These are phyloP conservation scores for Pipistrellus kuhlii DNA, from an alignment of 2,797 vertebrate species.

Conservation along the genomic window DNA sequence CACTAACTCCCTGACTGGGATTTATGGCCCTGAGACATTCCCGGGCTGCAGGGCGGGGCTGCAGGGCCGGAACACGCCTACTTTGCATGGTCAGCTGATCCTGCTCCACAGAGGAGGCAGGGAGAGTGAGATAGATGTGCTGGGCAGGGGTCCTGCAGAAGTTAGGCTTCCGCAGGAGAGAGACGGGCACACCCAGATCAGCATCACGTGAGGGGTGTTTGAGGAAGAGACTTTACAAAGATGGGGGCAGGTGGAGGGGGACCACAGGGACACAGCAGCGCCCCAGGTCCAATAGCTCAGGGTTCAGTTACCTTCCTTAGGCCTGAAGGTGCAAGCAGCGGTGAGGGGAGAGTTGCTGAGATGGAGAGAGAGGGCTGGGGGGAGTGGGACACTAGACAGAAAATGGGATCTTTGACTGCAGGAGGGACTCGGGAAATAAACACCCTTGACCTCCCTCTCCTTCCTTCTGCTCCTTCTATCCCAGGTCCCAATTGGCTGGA, in stretches of 20 bases:
- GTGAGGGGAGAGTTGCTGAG: background rate
- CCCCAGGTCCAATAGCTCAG: background rate
- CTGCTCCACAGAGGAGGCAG: background rate
- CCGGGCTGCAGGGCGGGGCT: fast-evolving
- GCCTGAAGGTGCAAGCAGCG: background rate
- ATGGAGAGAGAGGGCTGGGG: background rate
- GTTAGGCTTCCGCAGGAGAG: background rate
- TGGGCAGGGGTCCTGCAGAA: background rate
- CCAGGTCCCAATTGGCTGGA: background rate
- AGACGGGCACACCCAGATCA: background rate
- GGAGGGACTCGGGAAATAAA: background rate
- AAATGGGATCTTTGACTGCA: background rate
- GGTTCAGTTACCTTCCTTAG: background rate
- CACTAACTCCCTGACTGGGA: background rate
- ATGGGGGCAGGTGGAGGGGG: background rate
- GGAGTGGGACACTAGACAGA: background rate
- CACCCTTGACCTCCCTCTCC: background rate
- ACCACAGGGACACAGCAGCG: no score
- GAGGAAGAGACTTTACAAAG: background rate
- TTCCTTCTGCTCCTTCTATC: background rate
- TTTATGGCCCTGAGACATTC: background rate
- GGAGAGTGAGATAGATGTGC: background rate
- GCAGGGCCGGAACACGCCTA: background rate
- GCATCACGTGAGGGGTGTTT: background rate
- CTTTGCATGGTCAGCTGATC: background rate